Base-by-base conservation (phyloP, 2,113 vertebrate genomes). In the Tetrax tetrax region DNA sequence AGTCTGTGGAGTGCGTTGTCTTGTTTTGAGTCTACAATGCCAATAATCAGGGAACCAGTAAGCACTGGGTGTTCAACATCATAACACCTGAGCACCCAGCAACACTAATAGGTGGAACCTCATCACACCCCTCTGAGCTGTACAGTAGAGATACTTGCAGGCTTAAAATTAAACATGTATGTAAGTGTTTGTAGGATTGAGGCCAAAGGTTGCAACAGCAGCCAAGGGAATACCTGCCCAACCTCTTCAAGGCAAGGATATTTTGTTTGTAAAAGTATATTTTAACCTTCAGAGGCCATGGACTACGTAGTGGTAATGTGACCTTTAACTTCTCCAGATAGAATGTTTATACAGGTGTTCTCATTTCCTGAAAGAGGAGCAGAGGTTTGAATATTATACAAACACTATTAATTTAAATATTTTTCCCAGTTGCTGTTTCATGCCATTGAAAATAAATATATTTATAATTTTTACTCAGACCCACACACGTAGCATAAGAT, bases 261-360 rank as follows among this genome's bases (percentile, higher is more conserved):
- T 96, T 96, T 95, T 95, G 63, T 96, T 96, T 96, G 96, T 96
- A 95, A 96, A 95, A 94, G n/a, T 94, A 96, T 95, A 94, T 95
- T 87, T 95, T 87, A 95, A 95, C 94, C 89, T 96, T 95, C 91
- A 91, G 93, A 92, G 87, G 83, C 95, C 89, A 79, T 47, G 31
- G 94, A 91, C 92, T 80, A 87, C 1, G 0, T 68, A 77, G 77
- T 89, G 91, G 94, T 91, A 96, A 94, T 35, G 47, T 66, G 96
- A 96, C 95, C 96, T 97, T 96, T 97, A 92, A 96, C 95, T 95
- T 96, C 81, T 95, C 66, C 86, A 80, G 74, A 96, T 91, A 89
- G 83, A 87, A 89, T 97, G 70, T 97, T 97, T 97, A 93, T 69
- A 83, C 96, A 97, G 96, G 96, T 97, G 96, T 18, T 87, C 74